These are phyloP conservation scores for Bujurquina vittata DNA, from an alignment of 2,113 vertebrate genomes.

Conservation along the genomic window DNA sequence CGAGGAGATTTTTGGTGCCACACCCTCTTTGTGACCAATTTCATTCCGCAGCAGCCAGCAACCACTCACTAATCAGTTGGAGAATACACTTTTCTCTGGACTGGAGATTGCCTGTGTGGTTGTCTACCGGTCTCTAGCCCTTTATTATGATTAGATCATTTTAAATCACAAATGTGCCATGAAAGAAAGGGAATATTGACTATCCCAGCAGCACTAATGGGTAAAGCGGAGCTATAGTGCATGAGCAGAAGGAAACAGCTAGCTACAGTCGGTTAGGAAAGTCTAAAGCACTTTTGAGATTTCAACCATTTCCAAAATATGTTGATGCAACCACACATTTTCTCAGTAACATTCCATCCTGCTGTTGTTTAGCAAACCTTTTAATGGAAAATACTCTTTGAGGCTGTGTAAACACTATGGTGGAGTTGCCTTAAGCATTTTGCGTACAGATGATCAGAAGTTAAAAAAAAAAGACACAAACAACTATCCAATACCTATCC, in stretches of 20 bases:
- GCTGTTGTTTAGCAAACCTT: not conserved
- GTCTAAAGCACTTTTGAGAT: not conserved
- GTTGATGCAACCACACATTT: not conserved
- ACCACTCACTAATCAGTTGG: not conserved
- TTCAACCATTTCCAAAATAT: not conserved
- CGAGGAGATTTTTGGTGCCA: not conserved
- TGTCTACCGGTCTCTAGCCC: not conserved
- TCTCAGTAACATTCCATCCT: not conserved
- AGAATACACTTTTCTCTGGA: not conserved
- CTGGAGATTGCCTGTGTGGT: not conserved
- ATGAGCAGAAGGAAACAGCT: not conserved
- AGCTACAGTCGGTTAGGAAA: not conserved
- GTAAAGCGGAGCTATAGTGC: not conserved
- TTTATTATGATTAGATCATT: not conserved
- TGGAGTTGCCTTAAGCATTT: not conserved
- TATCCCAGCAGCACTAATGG: not conserved
- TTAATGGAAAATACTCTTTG: not conserved
- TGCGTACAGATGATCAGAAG: conserved; percentile 10
- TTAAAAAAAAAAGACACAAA: conserved; percentile 7
- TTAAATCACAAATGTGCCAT: not conserved
- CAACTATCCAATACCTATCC: conserved; percentile 13
- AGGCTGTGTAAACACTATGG: not conserved
- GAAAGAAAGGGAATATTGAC: not conserved
- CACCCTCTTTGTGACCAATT: not conserved
- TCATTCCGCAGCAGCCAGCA: not conserved